A percentile compares a stretch with the other conserved stretches of the same genome.
Conservation (phyloP, 2,888 invertebrate species). For the Cerceris ruficornis region DNA sequence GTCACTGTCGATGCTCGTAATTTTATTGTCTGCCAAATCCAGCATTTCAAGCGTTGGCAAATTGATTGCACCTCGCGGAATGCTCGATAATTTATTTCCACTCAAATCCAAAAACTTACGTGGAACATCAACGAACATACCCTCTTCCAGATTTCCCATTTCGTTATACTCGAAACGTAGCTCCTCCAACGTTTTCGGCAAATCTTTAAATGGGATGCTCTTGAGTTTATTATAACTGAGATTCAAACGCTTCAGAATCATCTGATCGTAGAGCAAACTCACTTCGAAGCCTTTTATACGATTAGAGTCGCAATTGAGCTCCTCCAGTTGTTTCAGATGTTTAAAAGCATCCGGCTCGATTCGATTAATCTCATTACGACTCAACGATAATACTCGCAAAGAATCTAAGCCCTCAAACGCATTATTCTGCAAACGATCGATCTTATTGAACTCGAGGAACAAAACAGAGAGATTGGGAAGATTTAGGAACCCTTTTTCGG, state of each 20-base stretch:
- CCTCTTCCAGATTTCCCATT: conserved; percentile 77
- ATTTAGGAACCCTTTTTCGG: conserved; percentile 51
- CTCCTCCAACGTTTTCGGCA: conserved; percentile 77
- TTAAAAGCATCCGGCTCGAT: conserved; percentile 78
- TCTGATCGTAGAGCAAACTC: conserved; percentile 78
- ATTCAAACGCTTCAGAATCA: conserved; percentile 79
- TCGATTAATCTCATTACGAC: conserved; percentile 73
- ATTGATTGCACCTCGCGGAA: conserved; percentile 71
- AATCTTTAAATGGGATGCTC: conserved; percentile 77
- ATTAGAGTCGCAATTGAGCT: conserved; percentile 60
- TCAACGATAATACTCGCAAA: conserved; percentile 72
- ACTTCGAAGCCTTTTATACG: conserved; percentile 68
- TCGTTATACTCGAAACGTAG: conserved; percentile 80
- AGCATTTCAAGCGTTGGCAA: conserved; percentile 59
- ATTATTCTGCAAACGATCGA: conserved; percentile 51
- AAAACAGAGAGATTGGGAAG: conserved; percentile 53
- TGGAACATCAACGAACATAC: conserved; percentile 79
- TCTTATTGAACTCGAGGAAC: conserved; percentile 62
- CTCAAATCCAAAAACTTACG: conserved; percentile 79
- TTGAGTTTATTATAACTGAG: conserved; percentile 80
- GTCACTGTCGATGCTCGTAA: conserved; percentile 69
- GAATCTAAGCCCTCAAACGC: conserved; percentile 64
- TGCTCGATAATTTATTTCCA: conserved; percentile 79
- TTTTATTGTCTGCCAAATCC: conserved; percentile 58
- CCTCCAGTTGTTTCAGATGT: conserved; percentile 50